phyloP scores from a whole-genome alignment of 2,113 vertebrate genomes.

The Neogale vison region DNA sequence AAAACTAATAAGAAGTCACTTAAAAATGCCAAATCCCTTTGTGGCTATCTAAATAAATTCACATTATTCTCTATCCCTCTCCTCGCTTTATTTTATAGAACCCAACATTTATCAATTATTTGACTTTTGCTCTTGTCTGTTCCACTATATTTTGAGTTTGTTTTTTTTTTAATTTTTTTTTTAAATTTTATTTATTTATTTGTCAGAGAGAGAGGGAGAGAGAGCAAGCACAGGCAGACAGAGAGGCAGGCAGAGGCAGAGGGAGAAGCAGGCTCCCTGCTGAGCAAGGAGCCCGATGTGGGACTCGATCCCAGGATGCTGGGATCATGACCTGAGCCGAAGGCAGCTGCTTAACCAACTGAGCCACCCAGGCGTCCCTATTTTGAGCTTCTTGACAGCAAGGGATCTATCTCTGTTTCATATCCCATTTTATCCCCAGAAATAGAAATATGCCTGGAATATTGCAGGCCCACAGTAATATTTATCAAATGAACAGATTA shows the following conservation, averaged over 20 bases:
- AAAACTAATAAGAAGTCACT: not conserved
- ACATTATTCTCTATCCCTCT: not conserved
- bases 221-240: no score
- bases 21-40: not conserved
- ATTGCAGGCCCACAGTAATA: not conserved
- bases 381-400: not conserved
- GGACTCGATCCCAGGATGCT: no score
- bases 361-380: no score
- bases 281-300: no score
- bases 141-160: not conserved
- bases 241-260: no score
- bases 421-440: not conserved
- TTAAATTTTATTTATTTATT: no score
- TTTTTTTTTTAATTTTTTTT: no score
- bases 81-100: not conserved
- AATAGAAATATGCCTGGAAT: not conserved
- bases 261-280: no score
- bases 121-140: conserved; percentile 11
- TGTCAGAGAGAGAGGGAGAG: no score
- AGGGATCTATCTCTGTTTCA: not conserved
- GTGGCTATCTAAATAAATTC: not conserved
- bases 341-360: no score
- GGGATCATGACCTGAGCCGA: no score
- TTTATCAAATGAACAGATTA: not conserved
- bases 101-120: not conserved